phyloP scores from a whole-genome alignment of 2,888 invertebrate genomes.

The Machimus atricapillus region DNA sequence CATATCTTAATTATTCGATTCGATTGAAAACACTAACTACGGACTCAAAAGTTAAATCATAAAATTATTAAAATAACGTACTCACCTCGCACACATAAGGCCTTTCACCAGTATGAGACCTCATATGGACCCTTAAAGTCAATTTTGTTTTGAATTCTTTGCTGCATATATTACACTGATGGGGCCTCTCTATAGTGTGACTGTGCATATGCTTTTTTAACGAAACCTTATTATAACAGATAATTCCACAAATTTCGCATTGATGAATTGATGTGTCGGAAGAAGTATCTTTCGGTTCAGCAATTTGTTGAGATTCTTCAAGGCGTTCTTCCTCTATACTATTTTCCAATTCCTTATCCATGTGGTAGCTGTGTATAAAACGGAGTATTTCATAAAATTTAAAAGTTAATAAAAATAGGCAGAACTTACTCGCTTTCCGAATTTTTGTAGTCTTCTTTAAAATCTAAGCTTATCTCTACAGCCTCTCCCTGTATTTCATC shows the following conservation, averaged over 20 bases:
- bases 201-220: slow-evolving; percentile 44
- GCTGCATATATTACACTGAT: slow-evolving; percentile 44
- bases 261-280: slow-evolving; percentile 39
- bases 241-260: slow-evolving; percentile 46
- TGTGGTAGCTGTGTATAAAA: background rate
- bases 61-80: background rate
- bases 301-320: background rate
- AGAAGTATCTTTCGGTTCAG: background rate
- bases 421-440: background rate
- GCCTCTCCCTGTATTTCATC: background rate
- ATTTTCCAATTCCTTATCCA: background rate
- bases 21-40: background rate
- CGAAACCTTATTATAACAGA: slow-evolving; percentile 43
- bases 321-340: background rate
- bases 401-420: background rate
- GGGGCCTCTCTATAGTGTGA: slow-evolving; percentile 41
- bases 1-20: background rate
- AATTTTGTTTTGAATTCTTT: slow-evolving; percentile 46
- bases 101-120: slow-evolving; percentile 48
- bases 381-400: background rate
- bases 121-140: slow-evolving; percentile 46
- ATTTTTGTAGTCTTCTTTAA: background rate
- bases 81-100: slow-evolving; percentile 48
- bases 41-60: background rate
- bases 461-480: background rate